Base-by-base conservation (phyloP, 1,140 invertebrate species). In the Drosophila mojavensis region DNA sequence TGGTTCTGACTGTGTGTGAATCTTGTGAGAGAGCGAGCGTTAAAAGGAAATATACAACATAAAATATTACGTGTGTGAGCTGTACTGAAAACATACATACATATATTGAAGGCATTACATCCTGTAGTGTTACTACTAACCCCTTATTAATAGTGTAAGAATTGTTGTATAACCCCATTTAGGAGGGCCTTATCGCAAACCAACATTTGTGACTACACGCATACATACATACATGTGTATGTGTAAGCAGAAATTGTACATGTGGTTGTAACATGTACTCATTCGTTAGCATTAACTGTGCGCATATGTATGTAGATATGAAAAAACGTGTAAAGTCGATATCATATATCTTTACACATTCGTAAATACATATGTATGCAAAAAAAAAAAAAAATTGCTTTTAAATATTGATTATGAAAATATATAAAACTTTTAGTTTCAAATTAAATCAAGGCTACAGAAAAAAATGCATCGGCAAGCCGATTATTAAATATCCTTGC, bases 21-120 rank as follows among this genome's bases (percentile, higher is more conserved):
- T 88, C 83, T 78, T 88, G 84, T 89, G 84, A 88, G 76, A 86
- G 83, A 82, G 83, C 79, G 82, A 79, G 75, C 83, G 76, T 67
- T 39, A 60, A 75, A 79, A 79, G 59, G 60, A 66, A 74, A 76
- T 65, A 69, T 78, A 70, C 70, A 78, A 78, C 72, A 75, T 72
- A 67, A 75, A 85, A 63, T 56, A 81, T 84, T 81, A 80, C 81
- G 81, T 80, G 78, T 85, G 81, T 85, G 78, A 84, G 64, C 69
- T 76, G 82, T 74, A 56, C 65, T 41, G 55, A 85, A 81, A 69
- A 72, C 71, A 79, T 67, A 85, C 56, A 62, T 69, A 68, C 58
- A 61, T 74, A 68, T 75, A 84, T 81, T 85, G 39, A 69, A 80
- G 74, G 55, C 78, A 80, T 79, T 77, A 71, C 79, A 73, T 75